Evolutionary conservation across 2,113 vertebrate genomes (phyloP).

Genomic region (Agelaius phoeniceus): DNA sequence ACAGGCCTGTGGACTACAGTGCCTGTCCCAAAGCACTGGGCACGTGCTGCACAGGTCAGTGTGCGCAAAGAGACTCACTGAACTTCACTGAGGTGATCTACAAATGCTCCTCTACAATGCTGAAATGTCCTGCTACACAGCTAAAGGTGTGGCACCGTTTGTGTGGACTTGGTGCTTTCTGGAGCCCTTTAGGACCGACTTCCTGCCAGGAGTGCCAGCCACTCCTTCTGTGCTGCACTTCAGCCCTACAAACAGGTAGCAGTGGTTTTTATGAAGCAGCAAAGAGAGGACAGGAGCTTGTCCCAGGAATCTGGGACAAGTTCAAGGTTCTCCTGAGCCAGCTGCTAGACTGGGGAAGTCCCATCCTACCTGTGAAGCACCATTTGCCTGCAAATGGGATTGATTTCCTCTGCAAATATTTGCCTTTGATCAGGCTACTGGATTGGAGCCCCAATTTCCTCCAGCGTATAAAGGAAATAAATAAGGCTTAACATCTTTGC

Average conservation of each 20-base stretch:
- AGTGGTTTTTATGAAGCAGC: not conserved
- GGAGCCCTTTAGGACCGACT: not conserved
- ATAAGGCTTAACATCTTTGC: slow-evolving; percentile 5
- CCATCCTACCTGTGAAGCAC: not conserved
- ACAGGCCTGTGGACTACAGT: not conserved
- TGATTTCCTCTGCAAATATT: not conserved
- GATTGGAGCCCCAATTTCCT: not conserved
- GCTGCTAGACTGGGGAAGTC: not conserved
- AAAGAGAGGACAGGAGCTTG: not conserved
- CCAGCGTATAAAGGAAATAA: not conserved
- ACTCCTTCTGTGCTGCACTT: not conserved
- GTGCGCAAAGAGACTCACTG: not conserved
- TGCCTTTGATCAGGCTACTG: not conserved
- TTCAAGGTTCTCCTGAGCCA: not conserved
- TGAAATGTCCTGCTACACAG: not conserved
- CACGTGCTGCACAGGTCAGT: accelerated
- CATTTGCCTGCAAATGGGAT: not conserved
- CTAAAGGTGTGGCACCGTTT: not conserved
- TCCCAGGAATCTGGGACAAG: not conserved
- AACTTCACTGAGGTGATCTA: not conserved
- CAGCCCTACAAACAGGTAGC: not conserved
- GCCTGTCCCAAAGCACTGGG: not conserved
- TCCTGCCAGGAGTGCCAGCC: not conserved
- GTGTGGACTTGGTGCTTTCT: not conserved
- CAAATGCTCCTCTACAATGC: accelerated